A percentile compares a stretch with the other conserved stretches of the same genome.
Conservation (phyloP, 2,797 vertebrate genomes). For the Passerculus sandwichensis region DNA sequence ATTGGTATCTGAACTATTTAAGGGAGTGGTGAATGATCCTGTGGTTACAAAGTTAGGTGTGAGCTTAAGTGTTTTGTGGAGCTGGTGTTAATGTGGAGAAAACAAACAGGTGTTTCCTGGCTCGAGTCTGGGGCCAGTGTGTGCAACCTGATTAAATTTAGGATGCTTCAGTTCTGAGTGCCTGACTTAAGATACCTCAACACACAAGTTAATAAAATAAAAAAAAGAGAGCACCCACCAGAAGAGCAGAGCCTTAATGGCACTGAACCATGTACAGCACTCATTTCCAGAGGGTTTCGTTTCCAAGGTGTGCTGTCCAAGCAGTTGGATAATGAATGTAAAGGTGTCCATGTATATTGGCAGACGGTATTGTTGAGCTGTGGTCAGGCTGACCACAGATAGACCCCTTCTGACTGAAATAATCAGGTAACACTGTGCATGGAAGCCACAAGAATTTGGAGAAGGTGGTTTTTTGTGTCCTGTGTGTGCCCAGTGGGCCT, state of each 20-base stretch:
- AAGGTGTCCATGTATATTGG: background rate
- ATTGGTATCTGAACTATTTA: constrained; percentile 26
- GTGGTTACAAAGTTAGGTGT: background rate
- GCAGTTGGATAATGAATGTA: background rate
- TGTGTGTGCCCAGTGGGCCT: background rate
- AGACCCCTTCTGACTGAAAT: background rate
- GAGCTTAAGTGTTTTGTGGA: constrained; percentile 8
- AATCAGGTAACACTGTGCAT: background rate
- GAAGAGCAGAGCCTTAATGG: background rate
- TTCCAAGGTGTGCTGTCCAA: background rate
- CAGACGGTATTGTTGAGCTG: background rate
- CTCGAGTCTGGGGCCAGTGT: background rate
- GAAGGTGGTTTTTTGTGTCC: background rate
- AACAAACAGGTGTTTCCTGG: constrained; percentile 8
- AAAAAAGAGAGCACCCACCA: background rate
- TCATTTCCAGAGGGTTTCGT: background rate
- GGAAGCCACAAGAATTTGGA: background rate
- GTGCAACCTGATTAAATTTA: background rate
- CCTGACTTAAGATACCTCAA: background rate
- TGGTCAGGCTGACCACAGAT: background rate
- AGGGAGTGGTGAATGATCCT: background rate
- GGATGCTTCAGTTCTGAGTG: background rate
- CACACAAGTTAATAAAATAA: background rate
- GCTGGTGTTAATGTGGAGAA: constrained; percentile 35
- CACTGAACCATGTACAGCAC: background rate